phyloP scores from a whole-genome alignment of 1,140 invertebrate genomes.

The Conopomorpha cramerella region DNA sequence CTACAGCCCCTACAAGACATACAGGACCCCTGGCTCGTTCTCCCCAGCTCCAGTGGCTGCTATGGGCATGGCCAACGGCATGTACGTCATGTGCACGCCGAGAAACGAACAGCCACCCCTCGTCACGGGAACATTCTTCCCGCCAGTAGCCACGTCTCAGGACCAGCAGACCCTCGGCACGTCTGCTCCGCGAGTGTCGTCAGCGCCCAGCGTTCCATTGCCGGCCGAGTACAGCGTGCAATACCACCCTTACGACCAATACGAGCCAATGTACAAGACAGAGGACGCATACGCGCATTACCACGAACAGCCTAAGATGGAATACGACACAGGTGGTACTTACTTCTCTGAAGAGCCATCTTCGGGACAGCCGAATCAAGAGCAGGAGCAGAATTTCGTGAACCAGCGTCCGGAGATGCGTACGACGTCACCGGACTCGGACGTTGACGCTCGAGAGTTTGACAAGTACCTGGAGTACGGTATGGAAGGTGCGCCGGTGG shows the following conservation, averaged over 20 bases:
- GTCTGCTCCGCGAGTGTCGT: conserved; percentile 39
- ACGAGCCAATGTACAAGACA: conserved; percentile 57
- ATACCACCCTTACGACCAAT: conserved; percentile 51
- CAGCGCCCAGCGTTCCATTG: conserved; percentile 39
- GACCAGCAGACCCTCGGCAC: conserved; percentile 68
- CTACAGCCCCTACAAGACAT: conserved; percentile 44
- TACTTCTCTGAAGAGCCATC: conserved; percentile 56
- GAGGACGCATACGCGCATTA: conserved; percentile 57
- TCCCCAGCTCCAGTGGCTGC: conserved; percentile 69
- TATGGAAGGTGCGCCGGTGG: conserved; percentile 26
- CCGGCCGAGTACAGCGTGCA: conserved; percentile 32
- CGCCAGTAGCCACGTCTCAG: conserved; percentile 78
- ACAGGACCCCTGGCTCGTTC: conserved; percentile 36
- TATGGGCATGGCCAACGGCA: conserved; percentile 80
- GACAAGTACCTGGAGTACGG: conserved; percentile 71
- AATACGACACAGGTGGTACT: conserved; percentile 48
- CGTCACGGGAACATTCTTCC: conserved; percentile 83
- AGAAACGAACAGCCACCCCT: conserved; percentile 77
- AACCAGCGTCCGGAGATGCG: conserved; percentile 45
- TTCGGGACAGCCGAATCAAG: conserved; percentile 18
- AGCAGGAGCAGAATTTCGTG: no score
- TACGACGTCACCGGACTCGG: conserved; percentile 52
- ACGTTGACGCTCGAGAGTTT: conserved; percentile 66
- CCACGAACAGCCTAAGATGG: conserved; percentile 53
- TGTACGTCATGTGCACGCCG: conserved; percentile 86